These are phyloP conservation scores for Akabosia matsudoensis DNA, from an alignment of 1,140 invertebrate species.

Conservation along the genomic window DNA sequence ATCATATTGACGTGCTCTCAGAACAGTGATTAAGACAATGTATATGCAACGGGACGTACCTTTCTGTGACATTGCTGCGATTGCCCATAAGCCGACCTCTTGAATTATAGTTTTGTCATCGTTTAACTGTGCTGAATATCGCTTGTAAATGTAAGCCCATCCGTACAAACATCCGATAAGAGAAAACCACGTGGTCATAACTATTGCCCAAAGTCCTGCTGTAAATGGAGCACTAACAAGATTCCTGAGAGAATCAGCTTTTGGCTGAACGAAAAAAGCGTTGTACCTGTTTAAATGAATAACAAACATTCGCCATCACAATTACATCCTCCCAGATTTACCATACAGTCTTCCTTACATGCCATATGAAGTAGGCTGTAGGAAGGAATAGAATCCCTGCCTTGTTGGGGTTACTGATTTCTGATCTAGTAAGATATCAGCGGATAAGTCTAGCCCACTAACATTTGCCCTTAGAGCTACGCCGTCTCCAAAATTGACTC, in stretches of 20 bases:
- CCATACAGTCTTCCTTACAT: neutral
- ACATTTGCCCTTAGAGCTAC: too few relatives aligned
- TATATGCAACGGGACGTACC: neutral
- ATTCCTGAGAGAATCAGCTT: neutral
- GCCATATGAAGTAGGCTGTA: neutral
- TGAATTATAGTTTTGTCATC: neutral
- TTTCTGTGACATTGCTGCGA: constrained; percentile 8
- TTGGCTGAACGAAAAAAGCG: neutral
- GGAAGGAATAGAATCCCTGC: neutral
- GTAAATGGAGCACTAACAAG: constrained; percentile 19
- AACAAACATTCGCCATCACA: neutral
- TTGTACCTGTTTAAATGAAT: neutral
- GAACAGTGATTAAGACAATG: too few relatives aligned
- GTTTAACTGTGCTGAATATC: too few relatives aligned
- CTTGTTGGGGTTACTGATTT: neutral
- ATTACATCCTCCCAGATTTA: neutral
- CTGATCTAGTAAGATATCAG: neutral
- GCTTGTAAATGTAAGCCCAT: neutral
- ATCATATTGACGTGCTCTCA: neutral
- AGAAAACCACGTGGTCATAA: neutral
- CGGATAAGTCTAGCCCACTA: too few relatives aligned
- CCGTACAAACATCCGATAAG: neutral
- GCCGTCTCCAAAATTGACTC: neutral
- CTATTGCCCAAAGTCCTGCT: neutral
- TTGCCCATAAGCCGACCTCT: constrained; percentile 4